These are phyloP conservation scores for Bovichtus diacanthus DNA, from an alignment of 2,797 vertebrate species.

Conservation along the genomic window DNA sequence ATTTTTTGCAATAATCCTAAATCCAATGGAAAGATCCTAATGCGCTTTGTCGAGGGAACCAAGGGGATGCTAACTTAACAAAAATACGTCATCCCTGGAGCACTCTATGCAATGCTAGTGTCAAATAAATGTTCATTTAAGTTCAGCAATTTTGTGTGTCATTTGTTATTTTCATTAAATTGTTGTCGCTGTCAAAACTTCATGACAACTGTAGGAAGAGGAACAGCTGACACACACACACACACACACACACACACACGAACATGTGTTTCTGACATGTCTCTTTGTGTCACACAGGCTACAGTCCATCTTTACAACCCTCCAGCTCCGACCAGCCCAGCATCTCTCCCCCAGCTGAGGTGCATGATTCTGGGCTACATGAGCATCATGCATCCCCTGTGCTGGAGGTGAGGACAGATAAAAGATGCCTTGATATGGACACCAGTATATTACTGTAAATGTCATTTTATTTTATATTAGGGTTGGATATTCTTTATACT, in stretches of 20 bases:
- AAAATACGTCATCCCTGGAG: too few species aligned
- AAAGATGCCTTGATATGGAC: neutral
- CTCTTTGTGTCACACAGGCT: slow-evolving; percentile 63
- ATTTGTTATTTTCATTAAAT: too few species aligned
- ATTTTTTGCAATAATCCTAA: too few species aligned
- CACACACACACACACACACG: neutral
- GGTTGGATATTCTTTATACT: too few species aligned
- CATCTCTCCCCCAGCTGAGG: slow-evolving; percentile 24
- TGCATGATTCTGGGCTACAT: slow-evolving; percentile 40
- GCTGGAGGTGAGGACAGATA: slow-evolving; percentile 58
- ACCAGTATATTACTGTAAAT: neutral
- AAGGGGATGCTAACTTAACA: too few species aligned
- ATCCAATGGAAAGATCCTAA: too few species aligned
- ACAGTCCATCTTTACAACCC: slow-evolving; percentile 49
- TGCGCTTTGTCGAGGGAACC: too few species aligned
- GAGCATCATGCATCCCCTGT: slow-evolving; percentile 44
- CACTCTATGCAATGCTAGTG: too few species aligned
- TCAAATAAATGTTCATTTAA: too few species aligned
- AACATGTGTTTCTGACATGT: slow-evolving; percentile 31
- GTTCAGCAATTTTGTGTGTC: too few species aligned
- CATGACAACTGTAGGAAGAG: neutral
- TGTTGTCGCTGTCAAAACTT: slow-evolving; percentile 41
- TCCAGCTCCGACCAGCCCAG: slow-evolving; percentile 40
- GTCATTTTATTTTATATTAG: neutral
- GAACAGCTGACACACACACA: neutral